Evolutionary conservation across 2,113 vertebrate species (phyloP).

Genomic region (Sus scrofa): DNA sequence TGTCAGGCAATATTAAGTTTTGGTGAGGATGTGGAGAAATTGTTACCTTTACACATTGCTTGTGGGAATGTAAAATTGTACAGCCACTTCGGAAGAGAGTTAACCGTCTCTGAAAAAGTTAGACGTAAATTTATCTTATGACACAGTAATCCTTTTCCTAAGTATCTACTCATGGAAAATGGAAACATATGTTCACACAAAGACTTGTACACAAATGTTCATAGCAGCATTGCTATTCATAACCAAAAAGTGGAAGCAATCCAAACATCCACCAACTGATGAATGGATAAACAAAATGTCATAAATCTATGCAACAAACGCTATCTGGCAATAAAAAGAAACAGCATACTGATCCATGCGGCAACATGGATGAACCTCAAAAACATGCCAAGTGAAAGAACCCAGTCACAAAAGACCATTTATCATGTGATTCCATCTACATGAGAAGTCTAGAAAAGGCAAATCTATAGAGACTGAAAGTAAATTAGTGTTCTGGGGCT

Average conservation of each 20-base stretch:
- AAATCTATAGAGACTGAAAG: neutral
- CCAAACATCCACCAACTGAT: neutral
- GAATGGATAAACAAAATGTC: neutral
- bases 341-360: too few species aligned
- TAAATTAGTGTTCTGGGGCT: neutral
- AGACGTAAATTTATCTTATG: neutral
- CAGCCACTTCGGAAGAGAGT: neutral
- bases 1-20: neutral
- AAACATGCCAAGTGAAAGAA: neutral
- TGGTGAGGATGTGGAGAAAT: neutral
- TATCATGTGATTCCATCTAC: neutral
- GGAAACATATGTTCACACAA: neutral
- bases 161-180: neutral
- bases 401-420: neutral
- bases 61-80: neutral
- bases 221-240: neutral
- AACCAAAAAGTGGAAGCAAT: neutral
- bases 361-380: neutral
- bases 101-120: neutral
- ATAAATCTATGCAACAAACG: rapidly evolving
- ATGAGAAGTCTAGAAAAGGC: neutral
- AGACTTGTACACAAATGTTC: neutral
- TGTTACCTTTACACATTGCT: neutral
- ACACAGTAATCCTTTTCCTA: neutral
- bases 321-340: neutral